Base-by-base conservation (phyloP, 1,140 invertebrate genomes). In the Drosophila prosaltans region DNA sequence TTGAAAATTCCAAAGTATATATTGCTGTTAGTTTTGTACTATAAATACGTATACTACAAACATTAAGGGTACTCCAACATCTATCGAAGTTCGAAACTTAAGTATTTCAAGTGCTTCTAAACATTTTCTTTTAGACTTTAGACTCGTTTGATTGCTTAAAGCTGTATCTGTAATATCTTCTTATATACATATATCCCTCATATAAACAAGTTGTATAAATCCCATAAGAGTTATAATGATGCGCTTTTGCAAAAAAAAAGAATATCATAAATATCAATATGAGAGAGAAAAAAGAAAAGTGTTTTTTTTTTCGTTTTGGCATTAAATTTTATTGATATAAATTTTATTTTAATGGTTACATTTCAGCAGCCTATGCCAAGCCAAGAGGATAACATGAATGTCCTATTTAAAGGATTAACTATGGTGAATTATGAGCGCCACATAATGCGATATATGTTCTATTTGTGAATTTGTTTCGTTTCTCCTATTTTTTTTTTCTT, bases 321-420 rank as follows among this genome's bases (percentile, higher is more conserved):
- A 81, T 79, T 78, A 81, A 75, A 81, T 75, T 81, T 80, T 81
- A 81, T 81, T 79, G 85, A 81, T 81, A 90, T 90, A 90, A 90
- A 90, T 90, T 90, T 77, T 74, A 80, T 90, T 90, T 90, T 90
- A 90, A 90, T 90, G 85, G 85, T 61, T 81, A 70, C 74, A 71
- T 78, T 80, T 83, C 65, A 72, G 54, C 57, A 59, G 74, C 36
- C n/a, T 54, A 36, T 10, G 10, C 48, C 26, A 21, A 39, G 75
- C 43, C 16, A 16, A 16, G 16, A 43, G 85, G 85, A 90, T 90
- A 90, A 90, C 85, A 91, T 74, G 78, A 90, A 90, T 86, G 86
- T 90, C 85, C 85, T 90, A 90, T 90, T 90, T 90, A 90, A 90
- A 90, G 85, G 85, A 90, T 90, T 90, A 90, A 78, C 86, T 39